A percentile compares a stretch with the other conserved stretches of the same genome.
These are phyloP conservation scores for Nesoenas mayeri DNA, from an alignment of 2,113 vertebrate species.

Conservation along the genomic window DNA sequence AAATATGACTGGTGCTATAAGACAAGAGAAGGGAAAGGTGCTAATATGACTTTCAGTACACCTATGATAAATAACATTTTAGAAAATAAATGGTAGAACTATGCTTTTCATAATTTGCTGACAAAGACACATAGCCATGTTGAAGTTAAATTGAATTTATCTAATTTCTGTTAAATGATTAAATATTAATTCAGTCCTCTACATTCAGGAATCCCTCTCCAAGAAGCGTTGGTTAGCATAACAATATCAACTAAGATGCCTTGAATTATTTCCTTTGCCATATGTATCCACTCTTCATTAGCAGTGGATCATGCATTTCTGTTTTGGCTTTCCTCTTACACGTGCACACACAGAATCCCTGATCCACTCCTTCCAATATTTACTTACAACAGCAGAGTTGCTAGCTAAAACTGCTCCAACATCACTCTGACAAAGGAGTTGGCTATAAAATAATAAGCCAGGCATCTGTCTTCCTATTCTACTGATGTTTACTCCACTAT, in stretches of 20 bases:
- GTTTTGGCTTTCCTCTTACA: background rate
- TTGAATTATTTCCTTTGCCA: background rate
- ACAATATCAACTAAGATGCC: background rate
- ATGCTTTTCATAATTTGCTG: background rate
- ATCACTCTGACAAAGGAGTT: background rate
- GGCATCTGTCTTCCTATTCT: background rate
- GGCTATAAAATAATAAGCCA: background rate
- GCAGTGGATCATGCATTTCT: background rate
- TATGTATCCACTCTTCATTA: background rate
- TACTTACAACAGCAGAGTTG: background rate
- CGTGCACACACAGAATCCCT: background rate
- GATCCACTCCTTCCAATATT: background rate
- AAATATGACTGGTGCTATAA: background rate
- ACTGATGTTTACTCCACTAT: background rate
- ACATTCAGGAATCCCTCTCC: background rate
- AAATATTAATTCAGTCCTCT: background rate
- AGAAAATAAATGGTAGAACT: background rate
- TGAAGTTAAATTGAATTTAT: background rate
- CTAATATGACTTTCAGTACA: background rate
- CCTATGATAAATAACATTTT: background rate
- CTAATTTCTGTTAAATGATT: background rate
- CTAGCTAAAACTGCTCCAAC: background rate
- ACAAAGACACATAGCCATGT: background rate
- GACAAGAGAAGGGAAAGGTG: background rate
- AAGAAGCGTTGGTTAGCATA: background rate